These are phyloP conservation scores for Urechis unicinctus DNA, from an alignment of 2,888 invertebrate genomes.

Conservation along the genomic window DNA sequence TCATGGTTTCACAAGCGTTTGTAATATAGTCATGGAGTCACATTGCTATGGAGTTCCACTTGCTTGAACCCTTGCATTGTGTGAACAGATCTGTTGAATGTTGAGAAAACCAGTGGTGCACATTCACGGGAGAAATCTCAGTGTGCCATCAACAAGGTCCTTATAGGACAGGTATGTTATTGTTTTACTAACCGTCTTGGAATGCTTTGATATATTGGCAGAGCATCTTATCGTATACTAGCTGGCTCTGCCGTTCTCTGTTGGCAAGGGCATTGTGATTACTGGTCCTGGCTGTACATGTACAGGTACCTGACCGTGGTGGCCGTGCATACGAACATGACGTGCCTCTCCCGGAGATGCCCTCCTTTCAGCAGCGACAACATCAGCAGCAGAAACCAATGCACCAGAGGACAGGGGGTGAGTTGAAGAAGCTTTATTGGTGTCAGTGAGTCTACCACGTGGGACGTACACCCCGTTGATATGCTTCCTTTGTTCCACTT, in stretches of 20 bases:
- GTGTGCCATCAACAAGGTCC: slow-evolving; percentile 76
- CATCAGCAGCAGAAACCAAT: slow-evolving; percentile 15
- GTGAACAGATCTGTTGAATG: slow-evolving; percentile 62
- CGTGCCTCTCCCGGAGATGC: slow-evolving; percentile 95
- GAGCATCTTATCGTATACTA: too few relatives aligned
- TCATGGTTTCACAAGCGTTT: too few relatives aligned
- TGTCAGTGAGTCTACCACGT: background rate
- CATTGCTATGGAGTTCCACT: too few relatives aligned
- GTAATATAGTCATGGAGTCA: too few relatives aligned
- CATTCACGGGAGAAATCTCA: slow-evolving; percentile 77
- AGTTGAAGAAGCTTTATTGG: background rate
- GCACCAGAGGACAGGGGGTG: slow-evolving; percentile 21
- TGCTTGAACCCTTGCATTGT: too few relatives aligned
- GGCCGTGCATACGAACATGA: slow-evolving; percentile 85
- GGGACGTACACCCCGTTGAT: too few relatives aligned
- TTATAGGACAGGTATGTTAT: slow-evolving; percentile 70
- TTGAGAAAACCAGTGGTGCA: slow-evolving; percentile 88
- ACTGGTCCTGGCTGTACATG: background rate
- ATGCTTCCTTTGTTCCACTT: too few relatives aligned
- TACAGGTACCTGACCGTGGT: slow-evolving; percentile 80
- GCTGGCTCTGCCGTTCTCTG: too few relatives aligned
- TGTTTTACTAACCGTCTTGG: background rate
- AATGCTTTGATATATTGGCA: too few relatives aligned
- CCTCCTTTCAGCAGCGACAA: slow-evolving; percentile 68
- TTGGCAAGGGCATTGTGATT: background rate